Base-by-base conservation (phyloP, 1,140 invertebrate genomes). In the Pissodes strobi region DNA sequence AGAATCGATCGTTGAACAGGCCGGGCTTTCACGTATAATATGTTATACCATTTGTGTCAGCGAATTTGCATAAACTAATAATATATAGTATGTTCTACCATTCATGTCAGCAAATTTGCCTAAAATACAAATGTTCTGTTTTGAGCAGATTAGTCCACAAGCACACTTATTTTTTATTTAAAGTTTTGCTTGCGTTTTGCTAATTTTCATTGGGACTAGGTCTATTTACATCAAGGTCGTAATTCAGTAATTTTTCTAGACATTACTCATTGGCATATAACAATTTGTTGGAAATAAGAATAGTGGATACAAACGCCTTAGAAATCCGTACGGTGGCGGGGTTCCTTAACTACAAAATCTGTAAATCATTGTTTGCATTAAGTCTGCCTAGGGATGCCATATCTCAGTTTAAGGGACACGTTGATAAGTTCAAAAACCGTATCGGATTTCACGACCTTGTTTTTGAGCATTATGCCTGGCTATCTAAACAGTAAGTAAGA, bases 381-480 rank as follows among this genome's bases (percentile, higher is more conserved):
- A 95, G 91, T 79, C 83, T 91, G 53, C 93, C 95, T 1, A 81
- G 95, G 71, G 96, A 99, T 84, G 90, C 96, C 6, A 96, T 98
- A 69, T 86, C 90, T 63, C 95, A 98, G 76, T 95, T 98, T 72
- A 88, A 92, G 68, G 87, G 88, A 69, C 94, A 97, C 74, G 90
- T 94, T 65, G 93, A 98, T 67, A 88, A 86, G 70, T 98, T 95
- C 78, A 92, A 90, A 75, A 83, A 81, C 21, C 85, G 87, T 75
- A 84, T 87, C 64, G 91, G 93, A 15, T 86, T 87, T 60, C 85
- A 86, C 58, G 92, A 97, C 64, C 80, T 98, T 22, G 82, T 90
- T 2, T 96, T 98, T 84, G 96, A 99, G 78, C 95, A 98, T 79
- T 87, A 93, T 82, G 93, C 93, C 2, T 99, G 96, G 95, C 86